A percentile compares a stretch with the other conserved stretches of the same genome.
Evolutionary conservation across 2,113 vertebrate genomes (phyloP).

Genomic region (Leucopsar rothschildi): DNA sequence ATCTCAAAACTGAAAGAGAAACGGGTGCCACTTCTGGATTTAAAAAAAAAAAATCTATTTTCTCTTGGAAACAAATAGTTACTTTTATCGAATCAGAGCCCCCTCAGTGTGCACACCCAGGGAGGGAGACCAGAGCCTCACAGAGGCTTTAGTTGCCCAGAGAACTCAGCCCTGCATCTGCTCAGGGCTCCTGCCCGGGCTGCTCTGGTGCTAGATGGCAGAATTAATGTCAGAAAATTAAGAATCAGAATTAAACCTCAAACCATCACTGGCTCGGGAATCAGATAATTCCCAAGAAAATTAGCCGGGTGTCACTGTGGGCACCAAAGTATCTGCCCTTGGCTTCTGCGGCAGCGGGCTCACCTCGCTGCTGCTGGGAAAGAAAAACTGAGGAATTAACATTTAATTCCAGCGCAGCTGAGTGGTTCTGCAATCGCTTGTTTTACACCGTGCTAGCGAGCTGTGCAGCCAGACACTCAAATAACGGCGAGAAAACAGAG

Average conservation of each 20-base stretch:
- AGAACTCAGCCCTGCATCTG: not conserved
- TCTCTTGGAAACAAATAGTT: not conserved
- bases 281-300: not conserved
- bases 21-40: not conserved
- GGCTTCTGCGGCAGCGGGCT: not conserved
- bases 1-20: not conserved
- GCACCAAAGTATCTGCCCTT: not conserved
- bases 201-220: not conserved
- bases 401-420: not conserved
- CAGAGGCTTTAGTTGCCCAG: accelerated
- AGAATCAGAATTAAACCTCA: not conserved
- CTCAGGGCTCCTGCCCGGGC: not conserved
- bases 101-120: not conserved
- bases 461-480: not conserved
- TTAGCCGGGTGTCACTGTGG: not conserved
- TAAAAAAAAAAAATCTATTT: not conserved
- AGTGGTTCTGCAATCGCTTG: accelerated
- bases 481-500: not conserved
- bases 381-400: not conserved
- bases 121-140: not conserved
- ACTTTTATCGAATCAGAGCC: not conserved
- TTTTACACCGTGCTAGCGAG: not conserved
- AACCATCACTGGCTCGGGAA: accelerated
- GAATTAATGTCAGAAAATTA: not conserved
- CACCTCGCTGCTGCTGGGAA: not conserved